These are phyloP conservation scores for Diceros bicornis DNA, from an alignment of 2,797 vertebrate species.

Conservation along the genomic window DNA sequence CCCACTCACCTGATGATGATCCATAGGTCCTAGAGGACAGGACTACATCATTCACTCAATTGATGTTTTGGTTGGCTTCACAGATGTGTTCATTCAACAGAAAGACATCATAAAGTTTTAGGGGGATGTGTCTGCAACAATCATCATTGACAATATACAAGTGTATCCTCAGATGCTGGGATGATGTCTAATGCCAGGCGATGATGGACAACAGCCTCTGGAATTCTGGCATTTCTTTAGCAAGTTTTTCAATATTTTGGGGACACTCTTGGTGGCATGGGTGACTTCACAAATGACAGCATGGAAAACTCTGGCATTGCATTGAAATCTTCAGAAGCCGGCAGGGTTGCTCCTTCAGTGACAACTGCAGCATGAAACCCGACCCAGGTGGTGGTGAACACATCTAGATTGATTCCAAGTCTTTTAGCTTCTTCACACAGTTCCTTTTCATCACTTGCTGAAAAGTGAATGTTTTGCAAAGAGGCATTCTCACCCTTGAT, in stretches of 20 bases:
- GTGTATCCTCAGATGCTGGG: neutral
- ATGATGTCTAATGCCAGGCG: neutral
- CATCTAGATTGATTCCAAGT: neutral
- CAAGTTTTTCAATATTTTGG: constrained; percentile 31
- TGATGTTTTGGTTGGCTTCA: constrained; percentile 12
- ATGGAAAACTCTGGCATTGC: neutral
- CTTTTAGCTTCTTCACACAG: neutral
- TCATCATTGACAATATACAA: neutral
- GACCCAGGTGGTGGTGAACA: neutral
- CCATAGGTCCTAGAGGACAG: neutral
- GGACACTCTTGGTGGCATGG: neutral
- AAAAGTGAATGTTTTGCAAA: constrained; percentile 7
- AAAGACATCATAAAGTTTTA: neutral
- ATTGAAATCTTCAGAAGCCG: neutral
- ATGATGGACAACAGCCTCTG: neutral
- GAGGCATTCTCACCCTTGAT: neutral
- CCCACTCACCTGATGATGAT: neutral
- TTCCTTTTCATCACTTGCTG: neutral
- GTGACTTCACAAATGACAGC: neutral
- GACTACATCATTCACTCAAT: neutral
- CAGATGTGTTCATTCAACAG: constrained; percentile 8
- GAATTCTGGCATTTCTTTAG: neutral
- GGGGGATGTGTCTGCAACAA: neutral
- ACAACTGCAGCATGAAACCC: neutral
- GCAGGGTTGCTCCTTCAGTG: neutral